phyloP scores from a whole-genome alignment of 1,140 invertebrate species.

The Dendroctonus valens region DNA sequence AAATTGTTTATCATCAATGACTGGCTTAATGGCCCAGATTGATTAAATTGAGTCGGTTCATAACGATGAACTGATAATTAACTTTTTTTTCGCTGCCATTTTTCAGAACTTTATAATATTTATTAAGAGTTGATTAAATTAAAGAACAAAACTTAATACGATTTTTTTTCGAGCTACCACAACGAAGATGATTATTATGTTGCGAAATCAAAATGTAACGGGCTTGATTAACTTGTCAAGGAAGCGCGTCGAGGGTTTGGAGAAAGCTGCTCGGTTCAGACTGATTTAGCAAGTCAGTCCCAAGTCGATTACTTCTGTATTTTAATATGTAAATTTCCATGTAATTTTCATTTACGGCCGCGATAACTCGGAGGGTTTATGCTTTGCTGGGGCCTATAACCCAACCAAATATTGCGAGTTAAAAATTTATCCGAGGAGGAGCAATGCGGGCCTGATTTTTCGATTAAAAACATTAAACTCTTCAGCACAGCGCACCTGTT shows the following conservation, averaged over 20 bases:
- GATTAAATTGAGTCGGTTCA: conserved; percentile 11
- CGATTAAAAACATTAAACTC: conserved; percentile 23
- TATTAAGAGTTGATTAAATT: conserved; percentile 11
- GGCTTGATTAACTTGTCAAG: conserved; percentile 1
- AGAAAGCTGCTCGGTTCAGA: too few relatives aligned
- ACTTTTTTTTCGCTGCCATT: not conserved
- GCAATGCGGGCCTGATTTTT: conserved; percentile 17
- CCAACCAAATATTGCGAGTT: not conserved
- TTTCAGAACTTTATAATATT: not conserved
- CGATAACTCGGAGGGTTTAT: not conserved
- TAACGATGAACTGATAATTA: conserved; percentile 11
- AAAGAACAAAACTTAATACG: not conserved
- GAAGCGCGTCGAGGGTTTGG: not conserved
- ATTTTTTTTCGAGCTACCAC: not conserved
- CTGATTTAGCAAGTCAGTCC: not conserved
- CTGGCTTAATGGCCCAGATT: conserved; percentile 16
- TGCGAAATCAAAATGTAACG: not conserved
- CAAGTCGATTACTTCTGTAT: not conserved
- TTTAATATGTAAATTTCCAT: not conserved
- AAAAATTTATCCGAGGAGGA: not conserved
- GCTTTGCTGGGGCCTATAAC: not conserved
- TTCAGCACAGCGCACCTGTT: conserved; percentile 39
- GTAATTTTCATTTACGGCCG: not conserved
- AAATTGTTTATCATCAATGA: conserved; percentile 11
- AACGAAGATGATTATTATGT: not conserved